Evolutionary conservation across 2,797 vertebrate genomes (phyloP), one percentile per base, ranked within the genome.

Genomic region (Stomatorhinus walkeri): DNA sequence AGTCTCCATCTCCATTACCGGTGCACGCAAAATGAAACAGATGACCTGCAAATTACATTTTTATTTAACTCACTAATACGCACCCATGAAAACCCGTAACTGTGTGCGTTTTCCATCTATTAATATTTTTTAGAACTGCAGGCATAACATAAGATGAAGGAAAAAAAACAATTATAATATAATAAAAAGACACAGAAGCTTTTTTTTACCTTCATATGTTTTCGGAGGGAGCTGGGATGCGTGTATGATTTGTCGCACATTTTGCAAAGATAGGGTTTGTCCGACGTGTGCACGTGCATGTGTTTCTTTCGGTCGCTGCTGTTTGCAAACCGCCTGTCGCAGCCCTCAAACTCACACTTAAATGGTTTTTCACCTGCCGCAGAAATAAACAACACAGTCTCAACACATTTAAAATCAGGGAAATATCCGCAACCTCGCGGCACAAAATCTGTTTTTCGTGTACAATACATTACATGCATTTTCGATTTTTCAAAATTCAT

Each of bases 181-280:
- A 22, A 36, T 32, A 88, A 52, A 88, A 28, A 85, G 48, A 52
- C 12, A 24, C 2, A 32, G 10, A 32, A 40, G n/a, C 3, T 5
- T 43, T 85, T 79, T 64, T 92, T 95, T 98, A 99, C 98, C 98
- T 99, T 99, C 98, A 98, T 99, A 96, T 99, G 98, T 96, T 99
- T 99, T 94, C 98, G 96, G 93, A 99, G 97, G 90, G 98, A 99
- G 95, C 98, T 99, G 93, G 98, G 98, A 90, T 99, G 98, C 91
- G 98, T 99, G 96, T 99, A 99, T 85, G 98, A 99, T 96, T 99
- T 99, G 95, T 99, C 98, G 92, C 98, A 99, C 98, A 99, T 98
- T 97, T 99, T 99, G 97, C 98, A 99, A 88, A 99, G 97, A 95
- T 99, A 99, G 52, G 98, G 98, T 92, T 99, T 99, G 95, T 99